phyloP scores from a whole-genome alignment of 2,797 vertebrate genomes.

The Anomalospiza imberbis region DNA sequence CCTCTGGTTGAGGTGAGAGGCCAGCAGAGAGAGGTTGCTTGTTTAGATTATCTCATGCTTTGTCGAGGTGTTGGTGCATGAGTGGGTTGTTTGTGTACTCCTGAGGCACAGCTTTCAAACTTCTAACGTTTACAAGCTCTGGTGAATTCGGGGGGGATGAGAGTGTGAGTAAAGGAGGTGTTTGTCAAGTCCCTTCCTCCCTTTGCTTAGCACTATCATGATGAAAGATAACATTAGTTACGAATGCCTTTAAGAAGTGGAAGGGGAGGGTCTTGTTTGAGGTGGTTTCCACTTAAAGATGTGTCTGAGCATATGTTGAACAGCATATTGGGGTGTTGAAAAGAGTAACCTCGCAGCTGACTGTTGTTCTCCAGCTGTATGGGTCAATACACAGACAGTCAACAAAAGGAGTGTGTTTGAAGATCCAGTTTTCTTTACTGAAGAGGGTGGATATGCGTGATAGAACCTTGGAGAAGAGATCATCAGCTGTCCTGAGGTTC shows the following conservation, averaged over 20 bases:
- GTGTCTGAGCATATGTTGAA: neutral
- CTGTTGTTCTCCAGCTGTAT: neutral
- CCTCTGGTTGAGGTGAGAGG: neutral
- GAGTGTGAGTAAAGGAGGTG: neutral
- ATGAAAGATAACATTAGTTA: neutral
- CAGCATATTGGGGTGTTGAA: neutral
- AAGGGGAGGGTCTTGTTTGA: neutral
- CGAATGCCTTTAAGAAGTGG: neutral
- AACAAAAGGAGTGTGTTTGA: neutral
- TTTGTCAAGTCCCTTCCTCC: neutral
- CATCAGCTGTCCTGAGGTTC: neutral
- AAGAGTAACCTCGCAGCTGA: neutral
- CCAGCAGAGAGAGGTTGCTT: neutral
- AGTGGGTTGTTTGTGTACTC: neutral
- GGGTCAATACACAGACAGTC: neutral
- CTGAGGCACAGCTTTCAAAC: neutral
- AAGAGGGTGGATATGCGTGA: accelerated
- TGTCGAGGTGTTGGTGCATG: accelerated
- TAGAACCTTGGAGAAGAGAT: neutral
- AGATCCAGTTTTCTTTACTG: neutral
- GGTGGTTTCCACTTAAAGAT: neutral
- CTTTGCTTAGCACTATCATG: neutral
- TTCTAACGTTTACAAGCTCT: neutral
- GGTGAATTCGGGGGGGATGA: neutral
- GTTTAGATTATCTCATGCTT: neutral